Evolutionary conservation across 1,140 invertebrate species (phyloP), one percentile per base, ranked within the genome.

Genomic region (Drosophila watanabei): DNA sequence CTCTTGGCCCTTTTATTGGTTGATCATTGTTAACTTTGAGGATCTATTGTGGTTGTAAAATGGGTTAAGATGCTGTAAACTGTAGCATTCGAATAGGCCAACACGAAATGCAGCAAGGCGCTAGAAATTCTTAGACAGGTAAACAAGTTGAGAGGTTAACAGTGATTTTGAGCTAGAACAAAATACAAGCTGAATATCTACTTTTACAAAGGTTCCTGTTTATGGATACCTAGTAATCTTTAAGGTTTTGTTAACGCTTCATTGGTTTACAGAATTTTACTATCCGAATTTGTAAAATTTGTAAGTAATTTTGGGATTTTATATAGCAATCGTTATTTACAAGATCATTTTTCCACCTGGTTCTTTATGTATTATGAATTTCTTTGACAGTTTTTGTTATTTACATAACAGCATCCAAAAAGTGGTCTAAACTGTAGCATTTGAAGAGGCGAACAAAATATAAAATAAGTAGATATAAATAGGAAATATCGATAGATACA

Each of bases 351-450:
- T 2, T 13, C 4, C 2, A 54, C 1, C 4, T 0, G 18, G 51
- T 52, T 14, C 0, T 14, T 18, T 3, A 24, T 24, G 20, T 48
- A 24, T 24, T 16, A 48, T 48, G 7, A n/a, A n/a, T n/a, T n/a
- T n/a, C n/a, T n/a, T n/a, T 9, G 5, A 8, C 2, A 0, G 0
- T 6, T 33, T 37, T 16, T 37, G 16, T 24, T 57, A 57, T 57
- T 28, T 28, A 41, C 16, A 4, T 41, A 5, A 30, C 24, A 59
- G 24, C n/a, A 16, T 32, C 14, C 33, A 1, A 18, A 28, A 7
- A 3, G 13, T 45, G 30, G 18, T 48, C 11, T 14, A 63, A 75
- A 57, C 35, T 79, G 52, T 79, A 62, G 51, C 75, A 79, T 41
- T 70, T 14, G 45, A 79, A 52, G 52, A 78, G 58, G 58, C 2